Base-by-base conservation (phyloP, 2,888 invertebrate species). In the Unio pictorum region DNA sequence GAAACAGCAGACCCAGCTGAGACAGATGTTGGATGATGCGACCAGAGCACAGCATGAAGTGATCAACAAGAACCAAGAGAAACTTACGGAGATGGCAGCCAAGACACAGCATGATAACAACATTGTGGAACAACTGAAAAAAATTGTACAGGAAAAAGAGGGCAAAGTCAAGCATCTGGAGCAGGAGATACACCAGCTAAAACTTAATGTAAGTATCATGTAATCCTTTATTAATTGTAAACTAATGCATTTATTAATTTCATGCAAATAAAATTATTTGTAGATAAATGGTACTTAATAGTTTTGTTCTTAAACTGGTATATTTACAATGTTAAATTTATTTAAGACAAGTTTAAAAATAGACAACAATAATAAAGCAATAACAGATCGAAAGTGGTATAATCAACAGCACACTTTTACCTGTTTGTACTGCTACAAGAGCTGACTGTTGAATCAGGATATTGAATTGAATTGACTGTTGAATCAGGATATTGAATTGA, bases 101-200 rank as follows among this genome's bases (percentile, higher is more conserved):
- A 84, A 84, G 71, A 78, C 81, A 17, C 88, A 88, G 70, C 87
- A 88, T 61, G 89, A 90, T 61, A 78, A 69, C 61, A 88, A 88
- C 66, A 75, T 86, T 8, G 85, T 89, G 34, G 86, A 87, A 59
- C 88, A 89, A 74, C 84, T 90, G 20, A 86, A 87, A 71, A 66
- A 73, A 45, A 88, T 90, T n/a, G 85, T 89, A 6, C 76, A 83
- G 3, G 88, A 89, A 63, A 87, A 86, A 68, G 89, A 90, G 73
- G 76, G 77, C 28, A 84, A 84, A 74, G 84, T 90, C 11, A 81
- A 86, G 69, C 75, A 74, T 15, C 72, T 89, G 26, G 87, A 88
- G 68, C 78, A 85, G 68, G 87, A 88, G 65, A 78, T 89, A 7
- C 74, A 82, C 62, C 83, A 86, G 69, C 74, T 87, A 18, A 83